Evolutionary conservation across 2,113 vertebrate genomes (phyloP).

Genomic region (Rutilus rutilus): DNA sequence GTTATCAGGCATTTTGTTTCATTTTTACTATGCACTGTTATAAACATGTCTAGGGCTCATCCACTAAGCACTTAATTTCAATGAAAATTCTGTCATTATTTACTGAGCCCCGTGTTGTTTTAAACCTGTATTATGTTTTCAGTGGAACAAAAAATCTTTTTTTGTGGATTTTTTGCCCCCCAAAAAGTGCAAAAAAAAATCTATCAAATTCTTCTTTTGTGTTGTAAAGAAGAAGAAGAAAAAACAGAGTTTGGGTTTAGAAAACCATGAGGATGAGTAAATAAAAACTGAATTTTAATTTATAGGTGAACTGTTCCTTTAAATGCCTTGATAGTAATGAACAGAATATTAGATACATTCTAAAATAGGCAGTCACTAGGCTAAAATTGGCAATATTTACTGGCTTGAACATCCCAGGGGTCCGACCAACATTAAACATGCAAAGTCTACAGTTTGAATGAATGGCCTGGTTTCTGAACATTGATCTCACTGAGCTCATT

Average conservation of each 20-base stretch:
- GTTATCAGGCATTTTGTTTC: conserved; percentile 7
- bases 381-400: conserved; percentile 44
- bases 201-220: background rate
- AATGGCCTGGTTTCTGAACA: conserved; percentile 31
- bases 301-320: background rate
- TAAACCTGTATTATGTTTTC: background rate
- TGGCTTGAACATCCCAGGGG: conserved; percentile 26
- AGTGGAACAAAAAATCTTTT: background rate
- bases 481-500: conserved; percentile 52
- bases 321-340: background rate
- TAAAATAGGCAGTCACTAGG: conserved; percentile 19
- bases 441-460: conserved; percentile 32
- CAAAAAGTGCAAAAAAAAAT: background rate
- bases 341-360: background rate
- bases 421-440: conserved; percentile 34
- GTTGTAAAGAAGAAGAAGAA: background rate
- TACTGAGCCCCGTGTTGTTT: background rate
- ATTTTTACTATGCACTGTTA: background rate
- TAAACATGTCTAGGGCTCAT: background rate
- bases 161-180: background rate
- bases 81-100: background rate
- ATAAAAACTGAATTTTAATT: background rate
- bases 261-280: background rate
- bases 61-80: background rate
- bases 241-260: background rate